Conservation (phyloP, 2,888 invertebrate genomes). For the Cremastinae sp. region DNA sequence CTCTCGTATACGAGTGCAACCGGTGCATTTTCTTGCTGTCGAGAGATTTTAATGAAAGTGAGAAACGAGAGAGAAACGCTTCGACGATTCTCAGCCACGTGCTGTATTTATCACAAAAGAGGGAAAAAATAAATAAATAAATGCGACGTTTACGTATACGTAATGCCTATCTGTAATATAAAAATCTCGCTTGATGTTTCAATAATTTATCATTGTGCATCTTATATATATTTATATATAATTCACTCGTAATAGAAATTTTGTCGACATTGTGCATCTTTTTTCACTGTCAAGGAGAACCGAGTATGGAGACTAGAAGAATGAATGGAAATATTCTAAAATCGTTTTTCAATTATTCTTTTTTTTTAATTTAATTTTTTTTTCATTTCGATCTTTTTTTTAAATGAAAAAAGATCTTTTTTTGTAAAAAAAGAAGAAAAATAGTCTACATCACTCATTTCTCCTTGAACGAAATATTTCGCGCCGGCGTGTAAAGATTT, state of each 20-base stretch:
- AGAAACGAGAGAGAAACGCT: conserved; percentile 10
- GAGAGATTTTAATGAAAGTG: conserved; percentile 17
- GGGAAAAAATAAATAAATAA: conserved; percentile 13
- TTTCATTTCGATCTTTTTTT: background rate
- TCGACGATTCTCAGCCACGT: conserved; percentile 36
- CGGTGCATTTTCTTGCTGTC: conserved; percentile 31
- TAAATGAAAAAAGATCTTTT: background rate
- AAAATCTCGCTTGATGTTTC: conserved; percentile 67
- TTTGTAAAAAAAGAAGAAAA: background rate
- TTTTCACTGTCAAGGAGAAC: conserved; percentile 6
- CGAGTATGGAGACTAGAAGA: conserved; percentile 21
- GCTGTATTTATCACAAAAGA: conserved; percentile 17
- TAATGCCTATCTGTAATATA: conserved; percentile 62
- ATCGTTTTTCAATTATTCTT: too few relatives aligned
- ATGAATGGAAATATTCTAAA: conserved; percentile 3
- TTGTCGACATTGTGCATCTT: conserved; percentile 30
- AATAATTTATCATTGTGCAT: conserved; percentile 70
- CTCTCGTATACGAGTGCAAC: conserved; percentile 49
- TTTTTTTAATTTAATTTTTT: too few relatives aligned
- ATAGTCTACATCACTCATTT: conserved; percentile 21
- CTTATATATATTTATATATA: conserved; percentile 67
- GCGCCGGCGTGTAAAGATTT: conserved; percentile 11
- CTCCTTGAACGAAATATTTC: conserved; percentile 12
- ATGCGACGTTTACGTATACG: conserved; percentile 44
- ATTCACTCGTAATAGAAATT: conserved; percentile 61